Base-by-base conservation (phyloP, 2,113 vertebrate species). In the Bos indicus region DNA sequence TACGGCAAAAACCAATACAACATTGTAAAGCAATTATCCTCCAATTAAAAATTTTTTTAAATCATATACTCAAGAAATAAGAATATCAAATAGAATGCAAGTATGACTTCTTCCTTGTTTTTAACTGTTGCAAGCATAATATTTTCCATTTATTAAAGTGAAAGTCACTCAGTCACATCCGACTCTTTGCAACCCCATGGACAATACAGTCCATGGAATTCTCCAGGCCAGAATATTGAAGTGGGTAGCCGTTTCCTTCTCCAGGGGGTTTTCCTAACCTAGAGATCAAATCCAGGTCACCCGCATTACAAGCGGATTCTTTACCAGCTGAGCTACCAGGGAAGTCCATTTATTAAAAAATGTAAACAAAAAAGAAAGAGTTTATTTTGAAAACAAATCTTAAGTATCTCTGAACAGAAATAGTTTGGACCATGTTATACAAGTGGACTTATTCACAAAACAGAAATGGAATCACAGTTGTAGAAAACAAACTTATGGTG, bases 321-420 rank as follows among this genome's bases (percentile, higher is more conserved):
- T 36, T 71, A 71, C 17, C 17, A 36, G n/a, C 64, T 67, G n/a
- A 67, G 64, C 33, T 21, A 67, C 17, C 33, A 36, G 33, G 17
- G 33, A 67, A 67, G 64, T 94, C 57, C 8, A 46, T 92, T 40
- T 87, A 87, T 77, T 30, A 2, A 67, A 78, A 78, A 52, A 85
- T 86, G 16, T 88, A 96, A 97, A 86, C 46, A 9, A 94, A 96
- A 51, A n/a, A 93, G 6, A 85, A 78, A 91, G 14, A 86, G 4
- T 0, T 26, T 90, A 95, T 92, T 74, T 74, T 91, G 52, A 93
- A 88, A 97, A 88, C 6, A 86, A 95, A 87, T 77, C 48, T 57
- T 52, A 97, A 78, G 60, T 60, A 88, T 88, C 19, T 92, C 6
- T 92, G 62, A 54, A 90, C 96, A 95, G 28, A 96, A 82, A 97